Evolutionary conservation across 1,140 invertebrate genomes (phyloP), one percentile per base, ranked within the genome.

Genomic region (Mactra quadrangularis): DNA sequence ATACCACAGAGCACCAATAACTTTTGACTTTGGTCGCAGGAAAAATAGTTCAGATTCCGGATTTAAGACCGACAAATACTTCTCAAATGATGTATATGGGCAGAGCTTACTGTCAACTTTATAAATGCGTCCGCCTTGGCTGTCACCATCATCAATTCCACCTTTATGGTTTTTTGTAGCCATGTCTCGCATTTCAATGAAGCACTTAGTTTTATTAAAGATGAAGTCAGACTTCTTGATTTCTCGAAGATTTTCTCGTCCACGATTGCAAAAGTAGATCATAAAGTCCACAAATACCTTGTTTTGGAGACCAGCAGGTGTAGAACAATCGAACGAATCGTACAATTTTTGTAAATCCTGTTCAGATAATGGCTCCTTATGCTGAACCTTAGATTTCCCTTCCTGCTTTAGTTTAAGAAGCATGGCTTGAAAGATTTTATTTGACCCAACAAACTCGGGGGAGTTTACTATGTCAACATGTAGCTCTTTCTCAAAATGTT

Each of bases 221-320:
- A 68, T 55, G 41, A 83, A 83, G 52, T 75, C 81, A 7, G 3
- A 22, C 31, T 83, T 83, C 13, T 53, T 57, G 11, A 83, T 55
- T 11, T 75, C 50, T 47, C 59, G 55, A 7, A 77, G 41, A n/a
- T 77, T 77, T 38, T 83, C 62, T 9, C 82, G 33, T 9, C 82
- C 82, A 7, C 82, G 52, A n/a, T 71, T 83, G 45, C 82, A 83
- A 27, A 77, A 70, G 31, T 53, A 60, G 17, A 77, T 47, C 82
- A 83, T 77, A 31, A 77, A 83, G 31, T 83, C 82, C 31, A 72
- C 55, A 62, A 83, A 83, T 17, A 77, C 64, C 38, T 83, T 71
- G 29, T 70, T 31, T 31, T 83, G 82, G 19, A 83, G 33, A 9
- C 74, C 72, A 38, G 25, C 27, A 17, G 64, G 82, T 19, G 64